These are phyloP conservation scores for Diloba caeruleocephala DNA, from an alignment of 2,888 invertebrate genomes.

Conservation along the genomic window DNA sequence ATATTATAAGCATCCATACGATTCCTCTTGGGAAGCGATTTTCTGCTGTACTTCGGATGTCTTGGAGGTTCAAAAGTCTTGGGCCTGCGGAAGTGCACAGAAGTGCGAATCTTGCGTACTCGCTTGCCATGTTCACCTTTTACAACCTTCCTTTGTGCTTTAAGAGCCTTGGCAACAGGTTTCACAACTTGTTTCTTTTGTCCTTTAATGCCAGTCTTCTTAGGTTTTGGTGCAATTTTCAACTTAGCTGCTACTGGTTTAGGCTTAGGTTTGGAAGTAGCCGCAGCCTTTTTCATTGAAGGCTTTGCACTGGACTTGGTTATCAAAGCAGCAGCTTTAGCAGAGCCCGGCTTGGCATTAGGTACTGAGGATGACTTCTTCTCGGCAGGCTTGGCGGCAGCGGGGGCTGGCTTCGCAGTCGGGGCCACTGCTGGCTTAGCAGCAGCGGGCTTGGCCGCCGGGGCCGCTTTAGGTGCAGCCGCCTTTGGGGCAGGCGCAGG, in stretches of 20 bases:
- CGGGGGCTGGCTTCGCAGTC: conserved; percentile 81
- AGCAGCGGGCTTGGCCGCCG: conserved; percentile 79
- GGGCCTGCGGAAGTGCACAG: conserved; percentile 98
- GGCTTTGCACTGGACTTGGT: conserved; percentile 86
- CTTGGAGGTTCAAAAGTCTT: conserved; percentile 97
- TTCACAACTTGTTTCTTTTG: conserved; percentile 85
- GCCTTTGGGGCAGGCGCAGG: conserved; percentile 83
- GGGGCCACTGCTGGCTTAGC: conserved; percentile 84
- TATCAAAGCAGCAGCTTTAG: conserved; percentile 86
- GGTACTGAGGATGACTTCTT: conserved; percentile 79
- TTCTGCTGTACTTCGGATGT: conserved; percentile 98
- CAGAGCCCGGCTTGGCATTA: conserved; percentile 86
- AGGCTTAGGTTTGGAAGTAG: conserved; percentile 84
- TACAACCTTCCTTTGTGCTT: conserved; percentile 96
- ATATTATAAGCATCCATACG: conserved; percentile 99
- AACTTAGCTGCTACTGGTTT: conserved; percentile 86
- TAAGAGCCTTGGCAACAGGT: conserved; percentile 93
- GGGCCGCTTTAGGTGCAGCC: conserved; percentile 75
- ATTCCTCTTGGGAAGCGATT: conserved; percentile 97
- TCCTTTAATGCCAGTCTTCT: conserved; percentile 88
- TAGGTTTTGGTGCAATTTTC: conserved; percentile 87
- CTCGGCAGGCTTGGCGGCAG: conserved; percentile 76
- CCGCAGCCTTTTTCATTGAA: conserved; percentile 85
- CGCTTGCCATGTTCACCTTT: conserved; percentile 97
- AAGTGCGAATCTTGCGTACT: conserved; percentile 96